Evolutionary conservation across 1,140 invertebrate species (phyloP).

Genomic region (Meloidogyne hapla): DNA sequence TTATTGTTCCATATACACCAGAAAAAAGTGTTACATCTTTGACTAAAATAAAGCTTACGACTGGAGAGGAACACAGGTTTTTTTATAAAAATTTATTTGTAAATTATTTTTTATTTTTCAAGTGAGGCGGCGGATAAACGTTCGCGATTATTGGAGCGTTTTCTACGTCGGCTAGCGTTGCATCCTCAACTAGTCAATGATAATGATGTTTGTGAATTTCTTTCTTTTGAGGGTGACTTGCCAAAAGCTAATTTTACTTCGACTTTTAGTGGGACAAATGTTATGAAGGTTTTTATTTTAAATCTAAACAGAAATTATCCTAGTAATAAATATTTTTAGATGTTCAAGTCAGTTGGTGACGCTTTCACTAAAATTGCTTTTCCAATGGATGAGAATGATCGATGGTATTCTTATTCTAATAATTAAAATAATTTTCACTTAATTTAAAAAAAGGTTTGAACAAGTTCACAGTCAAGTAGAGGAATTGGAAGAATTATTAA

Average conservation of each 20-base stretch:
- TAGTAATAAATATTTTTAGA: slow-evolving; percentile 37
- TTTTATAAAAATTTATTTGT: slow-evolving; percentile 13
- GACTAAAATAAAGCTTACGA: slow-evolving; percentile 93
- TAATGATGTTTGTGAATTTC: slow-evolving; percentile 94
- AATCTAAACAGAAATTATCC: too few relatives aligned
- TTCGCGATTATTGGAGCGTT: slow-evolving; percentile 85
- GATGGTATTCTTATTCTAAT: slow-evolving; percentile 76
- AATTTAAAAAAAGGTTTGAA: slow-evolving; percentile 83
- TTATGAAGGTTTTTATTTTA: slow-evolving; percentile 70
- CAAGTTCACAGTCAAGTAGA: slow-evolving; percentile 89
- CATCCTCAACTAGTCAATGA: slow-evolving; percentile 84
- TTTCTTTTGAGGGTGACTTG: slow-evolving; percentile 86
- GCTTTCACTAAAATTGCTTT: slow-evolving; percentile 93
- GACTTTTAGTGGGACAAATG: slow-evolving; percentile 88
- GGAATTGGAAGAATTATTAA: slow-evolving; percentile 81
- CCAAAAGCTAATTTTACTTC: slow-evolving; percentile 93
- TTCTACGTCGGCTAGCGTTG: slow-evolving; percentile 81
- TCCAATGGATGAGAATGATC: slow-evolving; percentile 97
- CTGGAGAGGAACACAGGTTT: slow-evolving; percentile 68
- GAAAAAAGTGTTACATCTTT: slow-evolving; percentile 94
- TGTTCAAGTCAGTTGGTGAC: slow-evolving; percentile 90
- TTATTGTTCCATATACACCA: slow-evolving; percentile 97
- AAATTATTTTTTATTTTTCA: background rate
- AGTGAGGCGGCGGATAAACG: slow-evolving; percentile 87
- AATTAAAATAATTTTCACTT: too few relatives aligned